Conservation (phyloP, 1,140 invertebrate species). For the Ectropis grisescens region DNA sequence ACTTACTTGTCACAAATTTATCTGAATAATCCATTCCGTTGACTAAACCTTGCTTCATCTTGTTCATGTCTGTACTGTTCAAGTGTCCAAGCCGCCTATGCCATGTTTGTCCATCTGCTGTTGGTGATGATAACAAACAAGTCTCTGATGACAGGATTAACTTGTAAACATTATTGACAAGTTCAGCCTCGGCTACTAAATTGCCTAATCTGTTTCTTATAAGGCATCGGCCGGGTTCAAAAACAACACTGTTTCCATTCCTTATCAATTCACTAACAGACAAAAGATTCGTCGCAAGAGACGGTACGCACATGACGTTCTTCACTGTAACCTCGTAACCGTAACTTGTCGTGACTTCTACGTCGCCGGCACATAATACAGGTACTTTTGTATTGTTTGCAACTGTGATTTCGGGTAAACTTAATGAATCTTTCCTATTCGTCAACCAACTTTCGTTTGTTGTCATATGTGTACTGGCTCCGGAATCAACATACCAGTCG, state of each 20-base stretch:
- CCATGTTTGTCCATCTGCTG: not conserved
- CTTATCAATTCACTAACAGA: conserved; percentile 30
- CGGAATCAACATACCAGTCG: conserved; percentile 31
- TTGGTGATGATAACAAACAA: conserved; percentile 2
- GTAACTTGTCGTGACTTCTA: conserved; percentile 14
- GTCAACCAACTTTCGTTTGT: conserved; percentile 12
- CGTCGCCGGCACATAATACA: conserved; percentile 19
- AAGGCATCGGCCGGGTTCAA: not conserved
- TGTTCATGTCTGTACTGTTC: not conserved
- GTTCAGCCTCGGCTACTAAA: conserved; percentile 7
- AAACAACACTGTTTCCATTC: conserved; percentile 16
- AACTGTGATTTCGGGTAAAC: conserved; percentile 18
- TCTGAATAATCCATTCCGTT: conserved; percentile 6
- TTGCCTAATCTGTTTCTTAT: conserved; percentile 7
- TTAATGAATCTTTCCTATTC: conserved; percentile 7
- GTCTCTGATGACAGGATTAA: conserved; percentile 1
- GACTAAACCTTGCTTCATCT: not conserved
- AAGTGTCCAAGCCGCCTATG: not conserved
- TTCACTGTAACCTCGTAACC: conserved; percentile 5
- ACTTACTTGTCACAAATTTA: conserved; percentile 10
- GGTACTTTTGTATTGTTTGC: conserved; percentile 21
- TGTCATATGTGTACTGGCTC: conserved; percentile 27
- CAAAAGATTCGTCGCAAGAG: conserved; percentile 20
- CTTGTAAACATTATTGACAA: conserved; percentile 10
- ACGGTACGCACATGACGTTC: conserved; percentile 17